Evolutionary conservation across 2,888 invertebrate species (phyloP), one percentile per base, ranked within the genome.

Genomic region (Augochlorella aurata): DNA sequence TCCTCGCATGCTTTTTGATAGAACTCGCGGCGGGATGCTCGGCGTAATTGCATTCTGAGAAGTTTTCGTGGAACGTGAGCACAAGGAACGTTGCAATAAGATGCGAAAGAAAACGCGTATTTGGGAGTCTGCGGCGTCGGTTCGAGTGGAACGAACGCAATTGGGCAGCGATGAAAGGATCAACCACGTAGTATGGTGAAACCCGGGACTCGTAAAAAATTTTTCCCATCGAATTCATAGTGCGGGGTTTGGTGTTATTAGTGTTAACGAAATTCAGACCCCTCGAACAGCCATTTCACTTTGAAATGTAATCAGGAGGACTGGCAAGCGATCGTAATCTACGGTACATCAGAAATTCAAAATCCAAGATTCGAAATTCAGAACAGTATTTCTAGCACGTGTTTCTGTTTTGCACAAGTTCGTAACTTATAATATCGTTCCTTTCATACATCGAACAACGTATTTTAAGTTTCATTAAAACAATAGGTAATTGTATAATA

Each of bases 51-150:
- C 75, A 76, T 85, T 76, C 85, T 71, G 67, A 68, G 78, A 84
- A 88, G 77, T 72, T 84, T 79, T 81, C 70, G 77, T 73, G 73
- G 78, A 76, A 86, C 79, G 75, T 84, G 84, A 81, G 80, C 75
- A 68, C 65, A 68, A 72, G 71, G 66, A 79, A 67, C 67, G 74
- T 50, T 49, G 79, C 67, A 71, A 69, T n/a, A 74, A 67, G 65
- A 76, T 78, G 72, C 66, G 77, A 72, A 69, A 84, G 61, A 67
- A 77, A 72, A 12, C 63, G 82, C 79, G 74, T 79, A 73, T 76
- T 61, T 54, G 49, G 73, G 66, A 66, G 79, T 52, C 29, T 58
- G 65, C 58, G 12, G 70, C 21, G 44, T 29, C 49, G 16, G 66
- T 52, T 44, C 21, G 75, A 76, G 77, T 47, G 68, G 65, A 47